These are phyloP conservation scores for Ditylenchus dipsaci DNA, from an alignment of 1,140 invertebrate species.

Conservation along the genomic window DNA sequence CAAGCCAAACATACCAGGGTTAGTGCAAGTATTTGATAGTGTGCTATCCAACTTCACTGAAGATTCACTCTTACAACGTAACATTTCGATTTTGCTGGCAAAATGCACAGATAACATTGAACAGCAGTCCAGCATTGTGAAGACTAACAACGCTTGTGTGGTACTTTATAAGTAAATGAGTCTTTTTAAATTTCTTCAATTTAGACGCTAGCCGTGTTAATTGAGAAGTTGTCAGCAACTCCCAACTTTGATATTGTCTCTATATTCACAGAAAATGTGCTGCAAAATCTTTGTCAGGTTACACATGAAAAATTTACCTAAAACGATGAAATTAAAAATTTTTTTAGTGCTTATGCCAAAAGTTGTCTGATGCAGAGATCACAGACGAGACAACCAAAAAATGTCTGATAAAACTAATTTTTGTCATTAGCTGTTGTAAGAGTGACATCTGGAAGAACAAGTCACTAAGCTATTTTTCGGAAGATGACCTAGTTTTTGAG, in stretches of 20 bases:
- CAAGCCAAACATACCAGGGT: not conserved
- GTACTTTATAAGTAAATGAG: not conserved
- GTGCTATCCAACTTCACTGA: not conserved
- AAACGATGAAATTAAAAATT: too few species aligned
- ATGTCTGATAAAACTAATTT: not conserved
- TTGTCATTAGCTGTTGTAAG: not conserved
- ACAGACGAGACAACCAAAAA: not conserved
- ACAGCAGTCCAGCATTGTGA: not conserved
- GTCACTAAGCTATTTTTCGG: not conserved
- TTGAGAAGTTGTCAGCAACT: not conserved
- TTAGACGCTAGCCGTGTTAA: not conserved
- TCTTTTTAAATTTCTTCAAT: not conserved
- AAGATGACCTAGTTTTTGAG: not conserved
- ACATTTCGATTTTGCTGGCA: not conserved
- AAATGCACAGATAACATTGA: not conserved
- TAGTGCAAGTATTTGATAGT: not conserved
- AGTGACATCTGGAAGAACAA: not conserved
- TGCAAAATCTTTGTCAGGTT: not conserved
- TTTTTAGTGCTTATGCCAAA: not conserved
- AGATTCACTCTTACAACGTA: not conserved
- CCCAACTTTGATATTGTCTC: not conserved
- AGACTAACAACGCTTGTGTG: not conserved
- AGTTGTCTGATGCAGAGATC: not conserved
- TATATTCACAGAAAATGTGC: not conserved
- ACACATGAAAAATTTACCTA: not conserved